Evolutionary conservation across 2,113 vertebrate genomes (phyloP), one percentile per base, ranked within the genome.

Genomic region (Ameiurus melas): DNA sequence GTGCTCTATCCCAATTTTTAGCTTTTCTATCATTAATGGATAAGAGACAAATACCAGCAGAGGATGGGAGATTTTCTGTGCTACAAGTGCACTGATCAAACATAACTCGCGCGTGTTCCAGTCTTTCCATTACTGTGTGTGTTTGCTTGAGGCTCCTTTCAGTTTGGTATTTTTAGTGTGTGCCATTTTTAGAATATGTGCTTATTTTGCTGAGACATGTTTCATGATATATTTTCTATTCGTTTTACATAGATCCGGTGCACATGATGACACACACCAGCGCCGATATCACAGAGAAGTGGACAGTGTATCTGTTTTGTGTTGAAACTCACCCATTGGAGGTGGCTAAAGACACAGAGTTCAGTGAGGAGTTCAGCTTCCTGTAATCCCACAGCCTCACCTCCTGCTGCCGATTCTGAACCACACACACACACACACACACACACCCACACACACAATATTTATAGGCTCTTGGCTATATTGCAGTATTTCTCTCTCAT

Each of bases 341-440:
- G 5, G 95, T 96, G 87, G 97, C 95, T 88, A 99, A 92, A 0
- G 95, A 94, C 92, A 94, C 0, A 0, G 95, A 95, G 86, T 95
- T 90, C 83, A 95, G 43, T 0, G 97, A 96, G 3, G 93, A 92
- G 86, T 90, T 93, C 92, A 99, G 92, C 43, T 86, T 94, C 85
- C 98, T 95, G 0, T 88, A 95, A 94, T 99, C 98, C 97, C 98
- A 99, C 47, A 99, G 95, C 90, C 94, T 95, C 86, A 96, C 95
- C 93, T 99, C 98, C 47, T 95, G 95, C 86, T 95, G 95, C 47
- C 96, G 95, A 73, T 84, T 86, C 86, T 75, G 53, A 39, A 20
- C 30, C 43, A 51, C 20, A 79, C 17, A 64, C 13, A 43, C 6
- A 80, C 16, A 79, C 57, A 58, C 19, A 83, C 22, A 73, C 12